Evolutionary conservation across 2,797 vertebrate species (phyloP), one percentile per base, ranked within the genome.

Genomic region (Cryptoprocta ferox): DNA sequence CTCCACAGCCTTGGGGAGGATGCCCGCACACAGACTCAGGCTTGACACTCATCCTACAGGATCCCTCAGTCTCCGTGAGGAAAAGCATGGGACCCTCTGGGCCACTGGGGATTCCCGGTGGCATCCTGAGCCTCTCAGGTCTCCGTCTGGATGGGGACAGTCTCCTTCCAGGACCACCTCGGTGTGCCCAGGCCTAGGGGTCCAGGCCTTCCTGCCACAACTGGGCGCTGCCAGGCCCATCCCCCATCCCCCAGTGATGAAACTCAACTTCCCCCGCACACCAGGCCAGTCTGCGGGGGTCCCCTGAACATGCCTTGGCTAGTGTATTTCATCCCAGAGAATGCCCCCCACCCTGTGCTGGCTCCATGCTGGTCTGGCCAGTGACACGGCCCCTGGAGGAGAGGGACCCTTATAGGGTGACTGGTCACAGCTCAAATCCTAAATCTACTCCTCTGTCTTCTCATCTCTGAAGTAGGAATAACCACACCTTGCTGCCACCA

Each of bases 11-110:
- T 9, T 2, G 30, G 21, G 28, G 21, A 93, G 13, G n/a, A 24
- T 8, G 12, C 4, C 35, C 4, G 24, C 26, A 2, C 16, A 1
- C 39, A 6, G 9, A 18, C 1, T 12, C 8, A 9, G 19, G 8
- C 26, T 68, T 50, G 12, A 26, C 6, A 3, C 6, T 28, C 48
- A 0, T 2, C 48, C 19, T 18, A 4, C 6, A 21, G 4, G 48
- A 12, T 24, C 16, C 32, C 14, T 45, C 75, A 18, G 7, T 21
- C 39, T n/a, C 19, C 37, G 6, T 0, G 39, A 9, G 48, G 21
- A 18, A 32, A 14, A 16, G 3, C 13, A 15, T 0, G 42, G 84
- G 1, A 0, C 9, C 3, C 6, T 19, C 3, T 12, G 66, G 35
- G 42, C 12, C 21, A 21, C 2, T 14, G 48, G 21, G 42, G 35